Percentiles rank a stretch among this genome's conserved stretches.
These are phyloP conservation scores for Brachionus rotundiformis DNA, from an alignment of 1,140 invertebrate genomes.

Conservation along the genomic window DNA sequence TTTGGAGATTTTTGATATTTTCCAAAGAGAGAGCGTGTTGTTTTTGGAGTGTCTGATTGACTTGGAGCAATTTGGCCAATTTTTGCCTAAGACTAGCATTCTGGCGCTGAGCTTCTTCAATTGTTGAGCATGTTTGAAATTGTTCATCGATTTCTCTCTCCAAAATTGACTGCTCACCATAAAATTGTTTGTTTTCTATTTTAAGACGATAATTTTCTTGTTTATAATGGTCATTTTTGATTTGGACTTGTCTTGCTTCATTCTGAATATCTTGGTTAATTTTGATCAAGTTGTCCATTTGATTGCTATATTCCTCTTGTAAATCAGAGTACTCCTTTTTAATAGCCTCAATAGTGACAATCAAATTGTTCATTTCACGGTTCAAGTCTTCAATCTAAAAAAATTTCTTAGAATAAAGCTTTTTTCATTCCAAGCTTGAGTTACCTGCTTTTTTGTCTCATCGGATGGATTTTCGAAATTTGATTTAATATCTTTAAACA, in stretches of 20 bases:
- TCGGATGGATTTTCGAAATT: not conserved
- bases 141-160: slow-evolving; percentile 38
- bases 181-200: slow-evolving; percentile 45
- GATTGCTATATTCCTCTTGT: not conserved
- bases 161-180: slow-evolving; percentile 33
- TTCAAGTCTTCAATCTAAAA: slow-evolving; percentile 26
- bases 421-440: not conserved
- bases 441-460: slow-evolving; percentile 23
- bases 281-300: slow-evolving; percentile 40
- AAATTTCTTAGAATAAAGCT: not conserved
- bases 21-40: slow-evolving; percentile 28
- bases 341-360: not conserved
- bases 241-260: not conserved
- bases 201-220: slow-evolving; percentile 46
- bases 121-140: not conserved
- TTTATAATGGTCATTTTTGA: not conserved
- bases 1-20: slow-evolving; percentile 23
- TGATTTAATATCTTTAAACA: slow-evolving; percentile 17
- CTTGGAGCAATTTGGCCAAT: slow-evolving; percentile 52
- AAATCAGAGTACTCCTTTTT: slow-evolving; percentile 27
- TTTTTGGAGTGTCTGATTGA: slow-evolving; percentile 27
- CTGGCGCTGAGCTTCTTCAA: slow-evolving; percentile 44
- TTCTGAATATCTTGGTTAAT: slow-evolving; percentile 18
- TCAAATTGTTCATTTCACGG: slow-evolving; percentile 7
- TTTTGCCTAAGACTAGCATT: slow-evolving; percentile 56